A percentile compares a stretch with the other conserved stretches of the same genome.
phyloP scores from a whole-genome alignment of 2,797 vertebrate species.

The Sebastes vulpes region DNA sequence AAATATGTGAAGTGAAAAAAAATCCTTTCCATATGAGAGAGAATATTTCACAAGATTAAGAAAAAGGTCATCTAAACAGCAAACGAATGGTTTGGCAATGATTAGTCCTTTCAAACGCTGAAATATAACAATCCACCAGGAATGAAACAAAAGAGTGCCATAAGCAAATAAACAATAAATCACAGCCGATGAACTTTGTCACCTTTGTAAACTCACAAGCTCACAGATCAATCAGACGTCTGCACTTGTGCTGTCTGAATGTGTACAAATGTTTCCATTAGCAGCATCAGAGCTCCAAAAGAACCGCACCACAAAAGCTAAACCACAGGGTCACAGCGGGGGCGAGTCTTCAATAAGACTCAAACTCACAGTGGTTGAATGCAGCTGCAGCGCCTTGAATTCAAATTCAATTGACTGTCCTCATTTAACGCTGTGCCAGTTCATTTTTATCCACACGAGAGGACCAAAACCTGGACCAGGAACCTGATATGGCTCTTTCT shows the following conservation, averaged over 20 bases:
- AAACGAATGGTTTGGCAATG: conserved; percentile 27
- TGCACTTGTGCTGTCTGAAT: background rate
- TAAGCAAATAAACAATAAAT: conserved; percentile 46
- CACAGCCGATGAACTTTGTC: conserved; percentile 47
- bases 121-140: background rate
- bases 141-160: background rate
- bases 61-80: background rate
- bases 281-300: conserved; percentile 8
- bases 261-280: conserved; percentile 41
- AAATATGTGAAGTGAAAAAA: conserved; percentile 37
- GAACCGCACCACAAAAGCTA: conserved; percentile 13
- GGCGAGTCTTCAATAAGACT: background rate
- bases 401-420: conserved; percentile 7
- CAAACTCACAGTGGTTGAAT: background rate
- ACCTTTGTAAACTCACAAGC: conserved; percentile 44
- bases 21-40: background rate
- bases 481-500: background rate
- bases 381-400: background rate
- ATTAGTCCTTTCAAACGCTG: background rate
- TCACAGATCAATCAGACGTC: conserved; percentile 23
- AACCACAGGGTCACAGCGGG: conserved; percentile 36
- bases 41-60: background rate
- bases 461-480: background rate
- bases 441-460: background rate
- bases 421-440: background rate